Evolutionary conservation across 2,113 vertebrate genomes (phyloP), one percentile per base, ranked within the genome.

Genomic region (Zapus hudsonius): DNA sequence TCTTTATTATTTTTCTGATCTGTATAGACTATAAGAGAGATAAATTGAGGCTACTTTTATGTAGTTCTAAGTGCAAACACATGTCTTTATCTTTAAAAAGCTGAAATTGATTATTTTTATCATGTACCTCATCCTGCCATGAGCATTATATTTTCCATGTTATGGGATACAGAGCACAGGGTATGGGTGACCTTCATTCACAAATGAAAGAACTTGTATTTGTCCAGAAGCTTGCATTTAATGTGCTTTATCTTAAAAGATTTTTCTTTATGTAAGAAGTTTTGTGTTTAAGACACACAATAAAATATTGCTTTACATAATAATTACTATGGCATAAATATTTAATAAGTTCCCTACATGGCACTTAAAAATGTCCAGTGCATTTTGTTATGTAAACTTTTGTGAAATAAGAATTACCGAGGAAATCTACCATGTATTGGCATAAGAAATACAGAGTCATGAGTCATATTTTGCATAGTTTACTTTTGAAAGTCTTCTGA

Each of bases 321-420:
- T 93, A 97, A 95, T 95, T n/a, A 20, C 81, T 96, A 36, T 69
- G 72, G 31, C 90, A 95, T 75, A 87, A 97, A 96, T 57, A 64
- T 63, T 80, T 64, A 7, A 52, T 97, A 96, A 98, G 94, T 97
- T 96, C 87, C 87, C 57, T 55, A 66, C 47, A 95, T 93, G 85
- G 44, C 75, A 96, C 96, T 95, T 13, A 90, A 42, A 76, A 36
- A 6, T 95, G 42, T 72, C 22, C 20, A 96, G 52, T 70, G 90
- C 63, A 92, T 94, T 98, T 96, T 96, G 94, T 66, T 90, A 96
- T 55, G 17, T 81, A 96, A 97, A 88, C 16, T 67, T 97, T 96
- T 93, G 67, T 95, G 92, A 91, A 59, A 76, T 80, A 94, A 78
- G 74, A 87, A 87, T 90, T 40, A 12, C 16, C 87, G n/a, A 89